Base-by-base conservation (phyloP, 2,797 vertebrate species). In the Premnoplex brunnescens region DNA sequence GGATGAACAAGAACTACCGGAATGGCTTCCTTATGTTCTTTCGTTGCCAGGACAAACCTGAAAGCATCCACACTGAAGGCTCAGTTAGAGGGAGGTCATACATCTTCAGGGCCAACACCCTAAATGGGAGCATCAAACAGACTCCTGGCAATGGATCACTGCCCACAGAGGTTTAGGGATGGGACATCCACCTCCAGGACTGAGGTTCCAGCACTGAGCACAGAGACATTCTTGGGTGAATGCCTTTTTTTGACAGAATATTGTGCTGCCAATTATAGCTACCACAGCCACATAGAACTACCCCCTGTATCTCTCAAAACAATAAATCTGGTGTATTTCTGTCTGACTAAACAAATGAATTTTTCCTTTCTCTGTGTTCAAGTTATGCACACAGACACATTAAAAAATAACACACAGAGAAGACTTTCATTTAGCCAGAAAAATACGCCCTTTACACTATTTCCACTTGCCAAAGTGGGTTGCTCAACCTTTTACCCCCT, bases 1-100 rank as follows among this genome's bases (percentile, higher is more conserved):
- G 99, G 99, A 99, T 99, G 99, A 99, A 99, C 97, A 99, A 99
- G 97, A 99, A 99, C 98, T 99, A 99, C 97, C 97, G 99, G 94
- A 99, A 99, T 0, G 99, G 99, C 55, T 99, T 99, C 97, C 97
- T 99, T 44, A 99, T 98, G 98, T 98, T 99, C 76, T 99, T 99
- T 95, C 98, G 98, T 51, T 99, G 99, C 51, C 98, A 99, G 94
- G 98, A 99, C 90, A 99, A 98, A 78, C 98, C 98, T 0, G 98
- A 99, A 41, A 97, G 97, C 80, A 98, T 99, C 95, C 98, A 98
- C 90, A 97, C 98, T 0, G 99, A 99, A 49, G 98, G 98, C 21
- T 99, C 99, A 1, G 98, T 99, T 80, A 97, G 98, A 94, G 99
- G 99, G 34, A 98, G 98, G 55, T 99, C 60, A 0, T 98, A 66